These are phyloP conservation scores for Dendropsophus ebraccatus DNA, from an alignment of 2,113 vertebrate genomes.

Conservation along the genomic window DNA sequence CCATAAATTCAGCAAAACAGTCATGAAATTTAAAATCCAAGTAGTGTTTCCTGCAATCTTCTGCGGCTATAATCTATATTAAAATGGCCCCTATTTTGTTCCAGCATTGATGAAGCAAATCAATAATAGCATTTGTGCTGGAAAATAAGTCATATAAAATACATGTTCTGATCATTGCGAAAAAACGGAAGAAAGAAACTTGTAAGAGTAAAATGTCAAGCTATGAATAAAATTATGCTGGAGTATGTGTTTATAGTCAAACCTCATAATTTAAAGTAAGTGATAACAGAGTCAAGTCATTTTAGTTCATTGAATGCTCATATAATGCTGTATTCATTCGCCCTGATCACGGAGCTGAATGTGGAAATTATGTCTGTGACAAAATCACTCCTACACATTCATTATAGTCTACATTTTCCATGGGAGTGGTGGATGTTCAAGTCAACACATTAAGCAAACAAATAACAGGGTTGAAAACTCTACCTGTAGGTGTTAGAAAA, in stretches of 20 bases:
- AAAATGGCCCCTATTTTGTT: conserved; percentile 13
- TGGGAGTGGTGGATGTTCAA: conserved; percentile 14
- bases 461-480: conserved; percentile 43
- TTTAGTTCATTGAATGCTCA: conserved; percentile 24
- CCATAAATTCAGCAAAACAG: conserved; percentile 6
- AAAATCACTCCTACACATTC: conserved; percentile 14
- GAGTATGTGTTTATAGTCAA: conserved; percentile 53
- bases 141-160: conserved; percentile 47
- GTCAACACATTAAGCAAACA: conserved; percentile 46
- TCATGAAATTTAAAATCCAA: conserved; percentile 1
- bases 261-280: conserved; percentile 54
- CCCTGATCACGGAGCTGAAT: background rate
- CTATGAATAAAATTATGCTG: conserved; percentile 53
- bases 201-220: conserved; percentile 47
- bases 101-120: conserved; percentile 25
- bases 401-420: background rate
- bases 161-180: conserved; percentile 30
- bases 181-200: conserved; percentile 45
- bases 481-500: conserved; percentile 50
- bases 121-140: conserved; percentile 36
- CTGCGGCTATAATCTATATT: conserved; percentile 21
- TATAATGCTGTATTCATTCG: conserved; percentile 19
- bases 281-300: background rate
- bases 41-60: conserved; percentile 14
- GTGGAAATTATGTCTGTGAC: background rate